phyloP scores from a whole-genome alignment of 1,140 invertebrate genomes.

The Drosophila sucinea region DNA sequence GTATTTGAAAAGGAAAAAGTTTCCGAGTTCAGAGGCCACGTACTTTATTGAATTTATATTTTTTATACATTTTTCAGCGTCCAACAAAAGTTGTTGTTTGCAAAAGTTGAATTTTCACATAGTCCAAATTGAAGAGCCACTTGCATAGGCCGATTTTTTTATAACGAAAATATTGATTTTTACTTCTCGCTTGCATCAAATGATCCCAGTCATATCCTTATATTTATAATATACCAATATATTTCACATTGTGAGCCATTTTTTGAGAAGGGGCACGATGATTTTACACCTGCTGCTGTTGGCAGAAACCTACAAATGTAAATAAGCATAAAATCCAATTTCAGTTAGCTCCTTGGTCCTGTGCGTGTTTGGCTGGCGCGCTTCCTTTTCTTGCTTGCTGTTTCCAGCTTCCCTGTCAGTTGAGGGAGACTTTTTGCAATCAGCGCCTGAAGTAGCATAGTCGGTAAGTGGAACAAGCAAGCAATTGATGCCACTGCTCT shows the following conservation, averaged over 20 bases:
- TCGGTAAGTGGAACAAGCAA: conserved; percentile 34
- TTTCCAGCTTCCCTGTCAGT: conserved; percentile 35
- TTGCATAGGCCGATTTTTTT: conserved; percentile 1
- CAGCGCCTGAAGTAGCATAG: conserved; percentile 49
- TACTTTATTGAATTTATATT: conserved; percentile 40
- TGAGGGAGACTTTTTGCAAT: conserved; percentile 55
- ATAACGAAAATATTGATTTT: conserved; percentile 8
- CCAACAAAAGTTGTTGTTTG: conserved; percentile 9
- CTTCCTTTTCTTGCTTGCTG: conserved; percentile 21
- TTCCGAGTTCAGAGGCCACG: conserved; percentile 29
- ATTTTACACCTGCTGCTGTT: conserved; percentile 32
- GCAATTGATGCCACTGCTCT: conserved; percentile 68
- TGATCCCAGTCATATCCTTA: background rate
- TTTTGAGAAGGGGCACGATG: conserved; percentile 2
- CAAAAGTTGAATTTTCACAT: conserved; percentile 1
- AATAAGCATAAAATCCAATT: conserved; percentile 79
- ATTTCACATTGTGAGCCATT: conserved; percentile 34
- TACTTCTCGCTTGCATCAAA: background rate
- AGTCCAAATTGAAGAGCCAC: conserved; percentile 5
- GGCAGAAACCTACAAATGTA: conserved; percentile 49
- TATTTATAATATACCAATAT: conserved; percentile 7
- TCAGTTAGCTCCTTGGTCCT: conserved; percentile 48
- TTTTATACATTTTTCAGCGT: conserved; percentile 13
- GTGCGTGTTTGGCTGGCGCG: conserved; percentile 26
- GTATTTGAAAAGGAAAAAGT: conserved; percentile 11